Evolutionary conservation across 1,140 invertebrate species (phyloP), one percentile per base, ranked within the genome.

Genomic region (Drosophila athabasca): DNA sequence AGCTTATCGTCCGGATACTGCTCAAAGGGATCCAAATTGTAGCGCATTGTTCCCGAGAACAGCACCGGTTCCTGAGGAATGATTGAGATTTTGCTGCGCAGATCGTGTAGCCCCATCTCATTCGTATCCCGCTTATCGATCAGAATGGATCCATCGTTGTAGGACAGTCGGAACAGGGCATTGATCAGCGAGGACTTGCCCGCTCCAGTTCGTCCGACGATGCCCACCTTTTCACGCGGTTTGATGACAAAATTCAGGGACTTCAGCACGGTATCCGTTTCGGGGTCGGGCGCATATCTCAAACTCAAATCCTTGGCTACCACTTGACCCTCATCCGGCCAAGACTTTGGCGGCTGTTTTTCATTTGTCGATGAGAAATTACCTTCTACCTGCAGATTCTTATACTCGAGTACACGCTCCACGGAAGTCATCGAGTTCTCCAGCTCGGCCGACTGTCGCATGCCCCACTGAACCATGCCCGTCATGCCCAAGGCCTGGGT

Each of bases 1-100:
- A 98, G 91, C 81, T 97, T 80, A 87, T 94, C 93, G 85, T 98
- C 97, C 7, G 92, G 92, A 83, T 95, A 95, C 26, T 93, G 92
- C 60, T 95, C 93, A 76, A 97, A 96, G 6, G 96, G 96, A 92
- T 97, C 96, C 57, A 97, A 92, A 90, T 97, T 97, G 72, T 94
- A 95, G 22, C 91, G 81, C 54, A 92, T 68, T 7, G 93, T 94
- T 26, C 95, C 95, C 9, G 92, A 93, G 76, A 96, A 95, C 15
- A 96, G 81, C 3, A 95, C 93, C 0, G 95, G 95, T 84, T 96
- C 95, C 90, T 95, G 95, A 8, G 95, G 95, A 65, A 96, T 95
- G 26, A 95, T 94, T 0, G 95, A 94, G 9, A 96, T 90, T 64
- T 93, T 92, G 31, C 84, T 92, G 79, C 92, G 92, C 6, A 97